Conservation (phyloP, 2,113 vertebrate genomes). For the Azemiops feae region DNA sequence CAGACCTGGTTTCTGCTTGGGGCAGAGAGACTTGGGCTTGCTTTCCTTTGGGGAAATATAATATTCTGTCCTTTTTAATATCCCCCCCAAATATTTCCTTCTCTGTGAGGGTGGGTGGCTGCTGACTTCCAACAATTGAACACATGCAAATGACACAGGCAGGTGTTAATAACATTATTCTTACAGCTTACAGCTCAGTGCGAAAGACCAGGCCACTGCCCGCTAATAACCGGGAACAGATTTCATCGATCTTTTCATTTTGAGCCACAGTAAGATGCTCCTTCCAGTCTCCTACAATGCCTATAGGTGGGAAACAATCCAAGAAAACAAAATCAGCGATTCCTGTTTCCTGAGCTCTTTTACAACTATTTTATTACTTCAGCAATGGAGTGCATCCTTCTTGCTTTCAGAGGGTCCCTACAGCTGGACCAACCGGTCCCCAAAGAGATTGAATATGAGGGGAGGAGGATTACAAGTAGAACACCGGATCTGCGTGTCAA, state of each 20-base stretch:
- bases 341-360: not conserved
- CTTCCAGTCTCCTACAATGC: conserved; percentile 52
- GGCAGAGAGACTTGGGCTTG: too few relatives aligned
- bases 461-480: not conserved
- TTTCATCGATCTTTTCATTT: conserved; percentile 33
- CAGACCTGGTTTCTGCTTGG: too few relatives aligned
- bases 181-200: conserved; percentile 9
- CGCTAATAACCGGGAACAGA: conserved; percentile 32
- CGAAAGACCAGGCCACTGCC: conserved; percentile 32
- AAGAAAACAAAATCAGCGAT: not conserved
- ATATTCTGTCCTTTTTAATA: too few relatives aligned
- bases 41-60: too few relatives aligned
- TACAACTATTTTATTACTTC: not conserved
- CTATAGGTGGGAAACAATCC: conserved; percentile 7
- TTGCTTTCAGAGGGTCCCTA: not conserved
- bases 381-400: not conserved
- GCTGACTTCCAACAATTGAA: not conserved
- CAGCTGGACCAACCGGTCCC: not conserved
- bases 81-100: too few relatives aligned
- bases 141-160: not conserved
- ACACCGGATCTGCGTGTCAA: not conserved
- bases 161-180: not conserved
- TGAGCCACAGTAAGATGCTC: conserved; percentile 47
- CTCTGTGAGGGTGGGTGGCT: too few relatives aligned
- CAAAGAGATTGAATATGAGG: not conserved